Percentiles rank a stretch among this genome's conserved stretches.
Evolutionary conservation across 2,888 invertebrate genomes (phyloP).

Genomic region (Melanotus villosus): DNA sequence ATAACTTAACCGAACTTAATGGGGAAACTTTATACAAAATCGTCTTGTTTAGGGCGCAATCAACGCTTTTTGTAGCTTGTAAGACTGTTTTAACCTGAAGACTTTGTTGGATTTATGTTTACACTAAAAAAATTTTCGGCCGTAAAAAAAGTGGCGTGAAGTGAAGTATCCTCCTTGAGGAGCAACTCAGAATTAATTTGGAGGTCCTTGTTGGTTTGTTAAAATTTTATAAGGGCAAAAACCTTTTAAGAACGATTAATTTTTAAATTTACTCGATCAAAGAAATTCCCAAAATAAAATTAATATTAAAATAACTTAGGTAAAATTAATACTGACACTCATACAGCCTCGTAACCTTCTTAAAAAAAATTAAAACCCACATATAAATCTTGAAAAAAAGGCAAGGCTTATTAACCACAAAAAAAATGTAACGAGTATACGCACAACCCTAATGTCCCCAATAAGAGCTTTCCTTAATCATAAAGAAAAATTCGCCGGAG

Average conservation of each 20-base stretch:
- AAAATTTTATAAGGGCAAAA: not conserved
- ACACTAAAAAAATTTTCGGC: not conserved
- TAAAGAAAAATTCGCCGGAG: not conserved
- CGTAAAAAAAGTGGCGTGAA: not conserved
- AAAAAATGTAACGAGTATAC: not conserved
- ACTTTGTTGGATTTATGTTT: not conserved
- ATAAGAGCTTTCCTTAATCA: not conserved
- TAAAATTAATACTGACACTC: too few species aligned
- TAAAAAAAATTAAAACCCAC: too few species aligned
- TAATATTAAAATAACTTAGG: too few species aligned
- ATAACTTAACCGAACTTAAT: not conserved
- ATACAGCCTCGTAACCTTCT: too few species aligned
- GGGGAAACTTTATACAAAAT: not conserved
- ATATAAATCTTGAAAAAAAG: not conserved
- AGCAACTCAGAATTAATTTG: not conserved
- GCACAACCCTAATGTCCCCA: not conserved
- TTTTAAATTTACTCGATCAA: too few species aligned
- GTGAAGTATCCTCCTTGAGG: not conserved
- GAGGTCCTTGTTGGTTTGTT: not conserved
- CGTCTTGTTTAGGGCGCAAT: not conserved
- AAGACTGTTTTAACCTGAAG: not conserved
- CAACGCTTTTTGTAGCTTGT: not conserved
- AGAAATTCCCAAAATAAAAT: too few species aligned
- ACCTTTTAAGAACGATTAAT: not conserved
- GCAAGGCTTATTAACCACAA: not conserved